Evolutionary conservation across 2,797 vertebrate genomes (phyloP), one percentile per base, ranked within the genome.

Genomic region (Mionectes olivaceus): DNA sequence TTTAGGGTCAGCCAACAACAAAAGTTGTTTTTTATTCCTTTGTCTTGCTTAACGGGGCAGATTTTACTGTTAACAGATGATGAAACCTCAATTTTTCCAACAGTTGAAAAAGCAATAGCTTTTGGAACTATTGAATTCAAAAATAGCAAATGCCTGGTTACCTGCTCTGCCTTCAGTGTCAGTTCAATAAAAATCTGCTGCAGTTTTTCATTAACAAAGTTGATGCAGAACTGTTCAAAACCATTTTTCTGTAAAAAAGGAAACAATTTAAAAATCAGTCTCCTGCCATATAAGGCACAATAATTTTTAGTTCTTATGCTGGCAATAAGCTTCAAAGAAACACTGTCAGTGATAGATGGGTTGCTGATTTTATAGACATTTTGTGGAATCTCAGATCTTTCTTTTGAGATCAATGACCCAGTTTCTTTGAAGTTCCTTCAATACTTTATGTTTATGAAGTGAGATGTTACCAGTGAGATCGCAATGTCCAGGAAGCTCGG

Each of bases 101-200:
- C 37, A 27, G 68, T 1, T 89, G 57, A 87, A 93, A 90, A 80
- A 83, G 53, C 37, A 87, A 68, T 11, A 30, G 33, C 37, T 59
- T n/a, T n/a, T n/a, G n/a, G n/a, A n/a, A n/a, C n/a, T n/a, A n/a
- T n/a, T 61, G 43, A 83, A 70, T 50, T 73, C 18, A 80, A 37
- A 49, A 61, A 35, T 15, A 79, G 43, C 37, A 67, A 57, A 59
- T 7, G 9, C 10, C 25, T 57, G 12, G 69, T 98, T 98, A 99
- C 99, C 99, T 99, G 99, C 95, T 99, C 99, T 13, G 99, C 99
- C 95, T 99, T 99, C 71, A 99, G 97, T 5, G 99, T 99, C 91
- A 99, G 97, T 95, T 99, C 99, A 76, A 99, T 99, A 96, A 99
- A 99, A 89, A 99, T 99, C 97, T 99, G 99, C 97, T 99, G 99